phyloP scores from a whole-genome alignment of 2,113 vertebrate species.

The Aegotheles bennettii region DNA sequence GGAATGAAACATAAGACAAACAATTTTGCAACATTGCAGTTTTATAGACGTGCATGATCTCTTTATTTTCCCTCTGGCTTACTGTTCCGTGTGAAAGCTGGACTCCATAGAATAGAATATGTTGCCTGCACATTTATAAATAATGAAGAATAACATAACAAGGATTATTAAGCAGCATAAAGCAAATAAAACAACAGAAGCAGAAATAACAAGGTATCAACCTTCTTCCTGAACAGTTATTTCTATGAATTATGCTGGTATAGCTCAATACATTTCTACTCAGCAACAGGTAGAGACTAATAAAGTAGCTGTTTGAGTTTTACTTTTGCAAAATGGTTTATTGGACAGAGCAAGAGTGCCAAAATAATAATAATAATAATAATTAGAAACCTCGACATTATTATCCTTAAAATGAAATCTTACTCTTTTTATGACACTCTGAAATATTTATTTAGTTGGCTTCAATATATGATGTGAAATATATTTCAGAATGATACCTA shows the following conservation, averaged over 20 bases:
- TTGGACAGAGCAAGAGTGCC: not conserved
- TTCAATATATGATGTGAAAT: not conserved
- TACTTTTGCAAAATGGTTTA: not conserved
- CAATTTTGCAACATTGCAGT: not conserved
- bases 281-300: not conserved
- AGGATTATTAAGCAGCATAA: not conserved
- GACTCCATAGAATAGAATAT: not conserved
- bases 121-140: not conserved
- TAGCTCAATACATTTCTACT: not conserved
- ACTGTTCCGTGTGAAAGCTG: not conserved
- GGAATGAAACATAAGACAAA: not conserved
- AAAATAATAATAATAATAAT: not conserved
- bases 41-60: not conserved
- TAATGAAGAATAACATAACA: not conserved
- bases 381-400: not conserved
- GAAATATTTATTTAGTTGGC: not conserved
- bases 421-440: not conserved
- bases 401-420: not conserved
- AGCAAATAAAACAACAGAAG: slow-evolving; percentile 10
- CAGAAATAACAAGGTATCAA: slow-evolving; percentile 6
- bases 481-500: not conserved
- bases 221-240: not conserved
- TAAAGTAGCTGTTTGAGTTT: not conserved
- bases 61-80: not conserved
- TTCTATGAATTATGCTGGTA: not conserved